These are phyloP conservation scores for Rhinichthys osculus DNA, from an alignment of 2,797 vertebrate species.

Conservation along the genomic window DNA sequence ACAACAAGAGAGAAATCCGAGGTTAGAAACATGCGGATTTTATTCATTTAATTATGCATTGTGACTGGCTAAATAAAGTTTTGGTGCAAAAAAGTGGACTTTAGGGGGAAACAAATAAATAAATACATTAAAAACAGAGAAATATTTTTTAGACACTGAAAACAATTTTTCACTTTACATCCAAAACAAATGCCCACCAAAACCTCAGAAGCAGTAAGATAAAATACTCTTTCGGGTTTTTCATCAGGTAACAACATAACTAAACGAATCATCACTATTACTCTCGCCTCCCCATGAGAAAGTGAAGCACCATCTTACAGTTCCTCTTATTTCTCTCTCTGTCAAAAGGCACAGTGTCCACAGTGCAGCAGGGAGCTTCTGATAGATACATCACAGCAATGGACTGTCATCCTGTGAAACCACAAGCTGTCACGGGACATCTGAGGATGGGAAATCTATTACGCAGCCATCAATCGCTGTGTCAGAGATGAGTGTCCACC, in stretches of 20 bases:
- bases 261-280: conserved; percentile 26
- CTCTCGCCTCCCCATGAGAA: conserved; percentile 33
- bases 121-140: background rate
- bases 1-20: background rate
- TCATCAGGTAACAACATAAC: conserved; percentile 18
- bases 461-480: conserved; percentile 57
- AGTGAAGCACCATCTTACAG: conserved; percentile 45
- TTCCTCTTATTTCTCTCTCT: conserved; percentile 48
- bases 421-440: conserved; percentile 48
- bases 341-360: conserved; percentile 45
- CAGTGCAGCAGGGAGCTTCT: conserved; percentile 35
- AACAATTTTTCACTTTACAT: background rate
- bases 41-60: background rate
- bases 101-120: background rate
- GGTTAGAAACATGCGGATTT: background rate
- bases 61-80: background rate
- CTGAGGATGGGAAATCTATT: conserved; percentile 60
- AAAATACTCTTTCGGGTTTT: background rate
- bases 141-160: background rate
- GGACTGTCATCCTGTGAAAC: conserved; percentile 54
- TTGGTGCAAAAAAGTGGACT: background rate
- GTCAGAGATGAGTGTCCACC: conserved; percentile 54
- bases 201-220: background rate
- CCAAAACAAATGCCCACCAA: background rate
- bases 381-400: conserved; percentile 60